A percentile compares a stretch with the other conserved stretches of the same genome.
Evolutionary conservation across 2,113 vertebrate species (phyloP).

Genomic region (Pyrgilauda ruficollis): DNA sequence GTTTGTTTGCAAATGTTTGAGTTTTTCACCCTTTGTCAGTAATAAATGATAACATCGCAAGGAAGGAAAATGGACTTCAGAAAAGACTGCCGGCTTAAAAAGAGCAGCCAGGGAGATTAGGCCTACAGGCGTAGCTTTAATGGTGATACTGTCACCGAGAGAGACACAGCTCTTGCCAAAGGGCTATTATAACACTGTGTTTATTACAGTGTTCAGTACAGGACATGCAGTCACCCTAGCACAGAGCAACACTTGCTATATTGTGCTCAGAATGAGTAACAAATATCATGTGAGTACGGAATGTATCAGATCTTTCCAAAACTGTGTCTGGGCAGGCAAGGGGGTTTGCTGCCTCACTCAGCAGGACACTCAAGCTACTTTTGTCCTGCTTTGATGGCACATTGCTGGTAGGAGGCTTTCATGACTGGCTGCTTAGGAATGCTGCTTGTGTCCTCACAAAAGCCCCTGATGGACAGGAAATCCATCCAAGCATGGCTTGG

Average conservation of each 20-base stretch:
- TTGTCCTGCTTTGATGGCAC: not conserved
- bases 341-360: not conserved
- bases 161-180: not conserved
- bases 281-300: not conserved
- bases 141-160: not conserved
- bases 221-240: not conserved
- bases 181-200: not conserved
- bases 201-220: not conserved
- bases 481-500: not conserved
- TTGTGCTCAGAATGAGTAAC: conserved; percentile 25
- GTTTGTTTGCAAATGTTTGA: not conserved
- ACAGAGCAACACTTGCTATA: not conserved
- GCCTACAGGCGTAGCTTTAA: not conserved
- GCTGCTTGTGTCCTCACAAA: not conserved
- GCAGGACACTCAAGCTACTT: not conserved
- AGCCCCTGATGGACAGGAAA: not conserved
- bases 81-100: not conserved
- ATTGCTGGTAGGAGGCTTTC: not conserved
- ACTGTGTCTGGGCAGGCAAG: not conserved
- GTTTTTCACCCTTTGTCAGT: not conserved
- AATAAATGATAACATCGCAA: not conserved
- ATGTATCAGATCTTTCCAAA: not conserved
- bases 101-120: not conserved
- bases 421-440: not conserved
- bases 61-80: not conserved